Percentiles rank a stretch among this genome's conserved stretches.
These are phyloP conservation scores for Cebidichthys violaceus DNA, from an alignment of 2,113 vertebrate species.

Conservation along the genomic window DNA sequence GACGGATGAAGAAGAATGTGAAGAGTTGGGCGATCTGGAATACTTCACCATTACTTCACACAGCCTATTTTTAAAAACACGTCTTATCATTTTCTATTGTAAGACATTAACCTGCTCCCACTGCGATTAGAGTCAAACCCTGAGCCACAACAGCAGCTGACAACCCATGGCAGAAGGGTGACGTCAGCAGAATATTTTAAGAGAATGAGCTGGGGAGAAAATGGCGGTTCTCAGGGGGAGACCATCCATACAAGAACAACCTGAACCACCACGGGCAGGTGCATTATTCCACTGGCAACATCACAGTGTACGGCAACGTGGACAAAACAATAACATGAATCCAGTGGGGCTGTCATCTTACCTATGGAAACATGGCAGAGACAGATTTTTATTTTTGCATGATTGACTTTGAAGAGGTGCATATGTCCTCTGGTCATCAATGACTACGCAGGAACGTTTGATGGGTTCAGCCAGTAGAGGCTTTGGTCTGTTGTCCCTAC, in stretches of 20 bases:
- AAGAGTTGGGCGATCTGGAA: background rate
- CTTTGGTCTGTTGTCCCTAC: background rate
- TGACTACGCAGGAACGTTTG: constrained; percentile 24
- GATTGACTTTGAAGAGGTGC: constrained; percentile 48
- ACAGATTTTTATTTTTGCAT: constrained; percentile 15
- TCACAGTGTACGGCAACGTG: constrained; percentile 4
- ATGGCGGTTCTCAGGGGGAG: constrained; percentile 3
- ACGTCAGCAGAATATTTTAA: constrained; percentile 17
- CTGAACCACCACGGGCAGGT: background rate
- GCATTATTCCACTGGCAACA: constrained; percentile 20
- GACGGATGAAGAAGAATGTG: background rate
- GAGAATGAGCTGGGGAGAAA: constrained; percentile 12
- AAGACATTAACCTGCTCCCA: background rate
- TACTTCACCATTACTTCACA: background rate
- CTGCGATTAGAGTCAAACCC: constrained; percentile 18
- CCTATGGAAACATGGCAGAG: background rate
- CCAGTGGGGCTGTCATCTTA: constrained; percentile 1
- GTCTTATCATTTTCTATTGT: constrained; percentile 6
- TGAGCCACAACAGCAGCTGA: background rate
- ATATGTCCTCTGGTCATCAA: constrained; percentile 13
- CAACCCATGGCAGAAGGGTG: background rate
- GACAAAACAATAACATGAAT: constrained; percentile 29
- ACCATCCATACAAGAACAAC: background rate
- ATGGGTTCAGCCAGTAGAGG: constrained; percentile 8
- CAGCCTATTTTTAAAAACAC: background rate